Conservation (phyloP, 2,888 invertebrate genomes). For the Dromius quadrimaculatus region DNA sequence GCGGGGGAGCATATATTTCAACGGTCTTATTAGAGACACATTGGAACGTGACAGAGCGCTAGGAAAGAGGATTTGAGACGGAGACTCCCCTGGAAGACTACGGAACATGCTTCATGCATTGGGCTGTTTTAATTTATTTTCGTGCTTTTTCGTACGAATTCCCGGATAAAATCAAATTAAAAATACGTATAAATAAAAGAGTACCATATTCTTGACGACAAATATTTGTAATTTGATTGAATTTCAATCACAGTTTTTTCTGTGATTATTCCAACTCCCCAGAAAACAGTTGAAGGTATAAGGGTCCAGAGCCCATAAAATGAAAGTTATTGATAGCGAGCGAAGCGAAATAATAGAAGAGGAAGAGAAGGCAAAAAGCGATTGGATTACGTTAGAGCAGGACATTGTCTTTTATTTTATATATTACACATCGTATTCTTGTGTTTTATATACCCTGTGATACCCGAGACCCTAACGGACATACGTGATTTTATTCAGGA, state of each 20-base stretch:
- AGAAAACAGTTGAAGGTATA: conserved; percentile 20
- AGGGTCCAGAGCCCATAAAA: conserved; percentile 41
- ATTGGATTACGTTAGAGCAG: conserved; percentile 50
- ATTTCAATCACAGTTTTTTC: too few species aligned
- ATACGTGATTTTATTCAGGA: conserved; percentile 1
- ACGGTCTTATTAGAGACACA: conserved; percentile 42
- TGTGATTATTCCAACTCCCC: too few species aligned
- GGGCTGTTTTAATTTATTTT: conserved; percentile 24
- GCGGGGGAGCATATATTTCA: conserved; percentile 40
- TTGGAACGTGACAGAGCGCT: conserved; percentile 63
- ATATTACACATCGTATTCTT: conserved; percentile 51
- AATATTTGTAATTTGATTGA: too few species aligned
- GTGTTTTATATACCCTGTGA: conserved; percentile 47
- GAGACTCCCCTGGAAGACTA: neutral
- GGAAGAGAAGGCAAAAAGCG: conserved; percentile 15
- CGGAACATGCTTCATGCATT: conserved; percentile 13
- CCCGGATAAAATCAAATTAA: too few species aligned
- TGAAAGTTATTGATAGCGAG: conserved; percentile 52
- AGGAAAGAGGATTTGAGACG: conserved; percentile 60
- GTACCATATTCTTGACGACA: too few species aligned
- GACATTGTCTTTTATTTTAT: conserved; percentile 52
- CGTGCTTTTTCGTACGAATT: conserved; percentile 27
- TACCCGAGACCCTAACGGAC: conserved; percentile 13
- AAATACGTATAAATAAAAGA: too few species aligned
- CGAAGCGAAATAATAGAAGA: conserved; percentile 50